Conservation (phyloP, 2,797 vertebrate genomes). For the Ptychadena robeensis region DNA sequence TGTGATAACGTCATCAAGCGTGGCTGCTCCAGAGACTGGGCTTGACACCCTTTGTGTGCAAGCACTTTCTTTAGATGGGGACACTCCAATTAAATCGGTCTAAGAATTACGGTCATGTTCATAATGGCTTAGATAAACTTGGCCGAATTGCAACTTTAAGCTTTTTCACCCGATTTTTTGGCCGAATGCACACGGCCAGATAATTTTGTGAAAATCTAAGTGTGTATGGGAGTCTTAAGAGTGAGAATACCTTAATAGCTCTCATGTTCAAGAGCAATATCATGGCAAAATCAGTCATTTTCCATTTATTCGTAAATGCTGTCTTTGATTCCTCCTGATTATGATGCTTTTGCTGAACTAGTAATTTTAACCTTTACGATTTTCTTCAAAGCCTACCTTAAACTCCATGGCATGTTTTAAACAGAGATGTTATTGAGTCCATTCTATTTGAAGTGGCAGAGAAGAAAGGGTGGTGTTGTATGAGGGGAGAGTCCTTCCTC, state of each 20-base stretch:
- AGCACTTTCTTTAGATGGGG: too few species aligned
- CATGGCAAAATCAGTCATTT: conserved; percentile 18
- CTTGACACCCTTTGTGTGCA: too few species aligned
- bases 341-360: conserved; percentile 17
- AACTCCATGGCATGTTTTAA: conserved; percentile 3
- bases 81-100: too few species aligned
- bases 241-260: background rate
- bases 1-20: too few species aligned
- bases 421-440: conserved; percentile 29
- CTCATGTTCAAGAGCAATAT: background rate
- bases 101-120: too few species aligned
- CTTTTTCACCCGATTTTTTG: too few species aligned
- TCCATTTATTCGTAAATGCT: conserved; percentile 8
- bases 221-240: too few species aligned
- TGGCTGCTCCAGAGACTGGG: too few species aligned
- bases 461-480: conserved; percentile 34
- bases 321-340: background rate
- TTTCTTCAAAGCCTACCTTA: conserved; percentile 35
- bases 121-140: too few species aligned
- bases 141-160: too few species aligned
- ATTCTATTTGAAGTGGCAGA: background rate
- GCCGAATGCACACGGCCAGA: too few species aligned
- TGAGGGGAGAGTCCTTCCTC: conserved; percentile 5
- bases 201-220: too few species aligned
- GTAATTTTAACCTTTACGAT: conserved; percentile 21